A percentile compares a stretch with the other conserved stretches of the same genome.
Evolutionary conservation across 2,888 invertebrate genomes (phyloP).

Genomic region (Lamproptera curius): DNA sequence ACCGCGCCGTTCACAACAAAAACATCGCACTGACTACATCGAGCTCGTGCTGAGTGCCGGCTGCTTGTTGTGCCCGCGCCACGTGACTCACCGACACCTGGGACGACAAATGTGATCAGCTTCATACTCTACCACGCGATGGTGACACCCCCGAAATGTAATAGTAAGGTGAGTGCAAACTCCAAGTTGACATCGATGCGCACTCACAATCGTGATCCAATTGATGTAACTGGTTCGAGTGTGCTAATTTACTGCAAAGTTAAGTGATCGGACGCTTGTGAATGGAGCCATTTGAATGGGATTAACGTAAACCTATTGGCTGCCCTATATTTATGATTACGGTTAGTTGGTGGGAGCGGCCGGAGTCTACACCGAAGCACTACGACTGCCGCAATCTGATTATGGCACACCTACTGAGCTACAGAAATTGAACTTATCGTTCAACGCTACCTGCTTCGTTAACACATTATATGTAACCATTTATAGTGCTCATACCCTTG

Average conservation of each 20-base stretch:
- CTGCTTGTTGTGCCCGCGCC: conserved; percentile 47
- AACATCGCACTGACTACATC: conserved; percentile 42
- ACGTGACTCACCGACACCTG: conserved; percentile 37
- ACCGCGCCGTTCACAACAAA: conserved; percentile 36
- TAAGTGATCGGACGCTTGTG: conserved; percentile 1
- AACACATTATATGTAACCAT: too few relatives aligned
- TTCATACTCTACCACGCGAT: conserved; percentile 52
- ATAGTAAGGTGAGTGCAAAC: conserved; percentile 62
- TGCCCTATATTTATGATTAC: conserved; percentile 20
- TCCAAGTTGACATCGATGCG: conserved; percentile 4
- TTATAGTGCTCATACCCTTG: too few relatives aligned
- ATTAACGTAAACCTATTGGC: conserved; percentile 16
- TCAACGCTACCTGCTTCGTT: conserved; percentile 13
- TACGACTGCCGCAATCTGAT: conserved; percentile 75
- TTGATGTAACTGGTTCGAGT: background rate
- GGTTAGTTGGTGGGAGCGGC: conserved; percentile 57
- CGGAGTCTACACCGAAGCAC: conserved; percentile 61
- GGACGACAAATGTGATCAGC: conserved; percentile 53
- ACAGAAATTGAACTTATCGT: conserved; percentile 35
- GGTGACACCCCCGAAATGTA: conserved; percentile 61
- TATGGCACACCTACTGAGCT: conserved; percentile 67
- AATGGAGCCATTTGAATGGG: conserved; percentile 5
- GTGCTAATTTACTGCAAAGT: conserved; percentile 2
- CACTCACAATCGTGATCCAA: background rate
- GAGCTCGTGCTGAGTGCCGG: conserved; percentile 37